Conservation (phyloP, 2,888 invertebrate species). For the Noctua janthe region DNA sequence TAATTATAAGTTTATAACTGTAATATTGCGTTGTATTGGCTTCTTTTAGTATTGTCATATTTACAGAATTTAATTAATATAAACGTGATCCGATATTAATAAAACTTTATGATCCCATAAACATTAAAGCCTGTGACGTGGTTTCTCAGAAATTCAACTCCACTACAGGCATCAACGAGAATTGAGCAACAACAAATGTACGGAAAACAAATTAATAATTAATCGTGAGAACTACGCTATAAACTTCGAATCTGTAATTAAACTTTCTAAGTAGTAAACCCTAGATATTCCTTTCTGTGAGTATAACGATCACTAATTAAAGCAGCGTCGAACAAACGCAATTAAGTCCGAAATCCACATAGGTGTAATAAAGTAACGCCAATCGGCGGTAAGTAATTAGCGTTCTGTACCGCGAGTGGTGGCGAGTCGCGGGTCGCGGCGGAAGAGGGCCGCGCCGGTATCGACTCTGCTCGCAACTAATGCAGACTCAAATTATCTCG, state of each 20-base stretch:
- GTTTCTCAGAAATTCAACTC: constrained; percentile 41
- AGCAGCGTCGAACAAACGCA: constrained; percentile 62
- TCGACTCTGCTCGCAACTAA: constrained; percentile 71
- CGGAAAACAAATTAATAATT: constrained; percentile 38
- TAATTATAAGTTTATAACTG: constrained; percentile 20
- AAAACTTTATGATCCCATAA: constrained; percentile 39
- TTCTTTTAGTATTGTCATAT: constrained; percentile 13
- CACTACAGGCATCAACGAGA: constrained; percentile 14
- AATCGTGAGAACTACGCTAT: constrained; percentile 49
- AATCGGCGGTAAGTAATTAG: constrained; percentile 69
- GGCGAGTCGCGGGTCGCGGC: constrained; percentile 49
- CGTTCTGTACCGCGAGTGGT: constrained; percentile 58
- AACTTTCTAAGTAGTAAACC: constrained; percentile 72
- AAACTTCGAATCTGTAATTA: constrained; percentile 65
- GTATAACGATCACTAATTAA: constrained; percentile 69
- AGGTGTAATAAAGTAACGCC: constrained; percentile 71
- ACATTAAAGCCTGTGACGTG: constrained; percentile 23
- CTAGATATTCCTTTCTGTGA: constrained; percentile 51
- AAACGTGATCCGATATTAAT: constrained; percentile 32
- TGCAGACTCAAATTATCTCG: constrained; percentile 82
- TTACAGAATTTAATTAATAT: constrained; percentile 22
- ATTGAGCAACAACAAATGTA: constrained; percentile 34
- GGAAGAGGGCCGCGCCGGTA: constrained; percentile 74
- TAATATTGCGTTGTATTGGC: background rate
- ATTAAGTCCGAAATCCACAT: constrained; percentile 75